Conservation (phyloP, 1,140 invertebrate genomes). For the Propsilocerus akamusi region DNA sequence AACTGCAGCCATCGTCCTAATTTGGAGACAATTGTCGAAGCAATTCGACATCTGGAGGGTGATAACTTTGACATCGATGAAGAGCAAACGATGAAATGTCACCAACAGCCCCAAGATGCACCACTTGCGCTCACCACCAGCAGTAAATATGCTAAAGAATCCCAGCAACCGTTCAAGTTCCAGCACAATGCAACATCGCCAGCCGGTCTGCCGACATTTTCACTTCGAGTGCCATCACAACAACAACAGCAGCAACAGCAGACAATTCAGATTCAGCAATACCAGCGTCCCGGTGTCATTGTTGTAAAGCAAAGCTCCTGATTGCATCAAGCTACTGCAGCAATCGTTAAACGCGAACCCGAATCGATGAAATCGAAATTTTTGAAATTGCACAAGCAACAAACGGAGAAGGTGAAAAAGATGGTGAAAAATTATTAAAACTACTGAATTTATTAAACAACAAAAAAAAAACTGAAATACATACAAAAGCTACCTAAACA, state of each 20-base stretch:
- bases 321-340: constrained; percentile 13
- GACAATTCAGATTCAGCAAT: background rate
- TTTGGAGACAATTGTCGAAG: constrained; percentile 93
- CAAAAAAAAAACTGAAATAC: no score
- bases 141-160: constrained; percentile 18
- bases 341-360: background rate
- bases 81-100: constrained; percentile 17
- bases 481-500: no score
- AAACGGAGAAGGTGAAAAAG: constrained; percentile 9
- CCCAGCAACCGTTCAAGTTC: constrained; percentile 10
- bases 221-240: constrained; percentile 9
- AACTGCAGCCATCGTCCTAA: constrained; percentile 47
- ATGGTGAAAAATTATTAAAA: no score
- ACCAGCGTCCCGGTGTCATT: constrained; percentile 58
- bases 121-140: constrained; percentile 57
- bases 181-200: constrained; percentile 12
- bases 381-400: constrained; percentile 9
- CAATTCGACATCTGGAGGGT: constrained; percentile 89
- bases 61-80: constrained; percentile 64
- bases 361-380: constrained; percentile 6
- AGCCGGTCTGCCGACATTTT: constrained; percentile 9
- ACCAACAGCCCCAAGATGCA: constrained; percentile 31
- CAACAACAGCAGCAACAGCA: constrained; percentile 32
- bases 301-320: constrained; percentile 50
- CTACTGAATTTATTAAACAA: no score